phyloP scores from a whole-genome alignment of 2,797 vertebrate species.

The Pipistrellus nathusii region DNA sequence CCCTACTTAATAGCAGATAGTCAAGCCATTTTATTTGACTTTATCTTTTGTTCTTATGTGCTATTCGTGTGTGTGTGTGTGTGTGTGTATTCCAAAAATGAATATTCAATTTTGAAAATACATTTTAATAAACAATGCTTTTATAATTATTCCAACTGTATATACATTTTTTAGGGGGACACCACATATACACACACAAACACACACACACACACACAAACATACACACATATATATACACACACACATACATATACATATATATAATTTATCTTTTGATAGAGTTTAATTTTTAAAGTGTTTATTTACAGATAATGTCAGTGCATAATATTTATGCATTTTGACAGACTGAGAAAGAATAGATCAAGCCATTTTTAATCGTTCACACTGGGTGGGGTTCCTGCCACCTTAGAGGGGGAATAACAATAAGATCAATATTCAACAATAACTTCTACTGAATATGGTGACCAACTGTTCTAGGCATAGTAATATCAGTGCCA shows the following conservation, averaged over 20 bases:
- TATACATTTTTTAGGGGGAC: too few relatives aligned
- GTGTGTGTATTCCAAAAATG: too few relatives aligned
- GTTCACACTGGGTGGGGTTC: background rate
- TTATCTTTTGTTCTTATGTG: slow-evolving; percentile 65
- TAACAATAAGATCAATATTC: background rate
- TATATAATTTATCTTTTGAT: background rate
- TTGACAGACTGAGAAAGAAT: background rate
- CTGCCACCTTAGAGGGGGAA: background rate
- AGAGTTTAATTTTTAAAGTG: background rate
- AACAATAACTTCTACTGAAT: background rate
- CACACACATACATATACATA: too few relatives aligned
- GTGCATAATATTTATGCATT: background rate
- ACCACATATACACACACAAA: background rate
- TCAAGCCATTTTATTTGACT: slow-evolving; percentile 77
- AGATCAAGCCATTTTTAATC: background rate
- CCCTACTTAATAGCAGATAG: slow-evolving; percentile 70
- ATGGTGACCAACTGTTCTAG: background rate
- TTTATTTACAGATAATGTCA: slow-evolving; percentile 41
- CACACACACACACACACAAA: background rate
- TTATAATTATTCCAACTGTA: too few relatives aligned
- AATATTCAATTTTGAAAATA: too few relatives aligned
- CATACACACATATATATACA: background rate
- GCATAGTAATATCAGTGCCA: background rate
- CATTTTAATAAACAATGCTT: too few relatives aligned
- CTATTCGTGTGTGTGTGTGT: background rate